Percentiles rank a stretch among this genome's conserved stretches.
These are phyloP conservation scores for Laterallus jamaicensis DNA, from an alignment of 2,113 vertebrate species.

Conservation along the genomic window DNA sequence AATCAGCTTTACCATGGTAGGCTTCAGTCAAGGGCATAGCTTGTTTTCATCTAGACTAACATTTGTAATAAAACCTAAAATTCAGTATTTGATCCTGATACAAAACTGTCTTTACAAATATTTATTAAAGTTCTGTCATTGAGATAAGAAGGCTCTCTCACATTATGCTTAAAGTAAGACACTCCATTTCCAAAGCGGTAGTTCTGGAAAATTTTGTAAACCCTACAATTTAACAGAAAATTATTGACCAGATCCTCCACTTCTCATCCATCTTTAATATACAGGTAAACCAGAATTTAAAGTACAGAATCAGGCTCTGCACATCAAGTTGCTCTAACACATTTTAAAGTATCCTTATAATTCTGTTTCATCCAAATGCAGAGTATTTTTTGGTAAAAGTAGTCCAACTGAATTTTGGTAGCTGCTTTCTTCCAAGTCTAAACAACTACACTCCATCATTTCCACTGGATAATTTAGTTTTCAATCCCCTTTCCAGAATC, in stretches of 20 bases:
- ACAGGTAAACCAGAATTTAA: neutral
- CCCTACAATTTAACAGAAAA: neutral
- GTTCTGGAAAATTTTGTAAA: neutral
- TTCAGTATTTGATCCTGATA: neutral
- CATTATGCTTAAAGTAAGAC: neutral
- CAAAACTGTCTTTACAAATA: neutral
- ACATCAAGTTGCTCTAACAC: neutral
- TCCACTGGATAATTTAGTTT: slow-evolving; percentile 43
- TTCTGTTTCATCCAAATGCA: neutral
- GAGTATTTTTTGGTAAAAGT: neutral
- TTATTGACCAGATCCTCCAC: neutral
- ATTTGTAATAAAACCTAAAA: neutral
- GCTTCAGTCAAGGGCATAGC: neutral
- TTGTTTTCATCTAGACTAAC: neutral
- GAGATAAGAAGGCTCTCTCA: neutral
- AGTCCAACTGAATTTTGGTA: neutral
- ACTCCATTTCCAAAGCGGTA: neutral
- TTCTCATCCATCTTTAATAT: neutral
- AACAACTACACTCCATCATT: slow-evolving; percentile 12
- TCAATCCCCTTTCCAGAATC: neutral
- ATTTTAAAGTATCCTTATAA: neutral
- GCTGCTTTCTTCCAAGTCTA: neutral
- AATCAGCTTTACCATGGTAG: neutral
- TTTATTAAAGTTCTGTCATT: neutral
- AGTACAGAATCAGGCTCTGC: neutral